Evolutionary conservation across 2,113 vertebrate species (phyloP).

Genomic region (Serinus canaria): DNA sequence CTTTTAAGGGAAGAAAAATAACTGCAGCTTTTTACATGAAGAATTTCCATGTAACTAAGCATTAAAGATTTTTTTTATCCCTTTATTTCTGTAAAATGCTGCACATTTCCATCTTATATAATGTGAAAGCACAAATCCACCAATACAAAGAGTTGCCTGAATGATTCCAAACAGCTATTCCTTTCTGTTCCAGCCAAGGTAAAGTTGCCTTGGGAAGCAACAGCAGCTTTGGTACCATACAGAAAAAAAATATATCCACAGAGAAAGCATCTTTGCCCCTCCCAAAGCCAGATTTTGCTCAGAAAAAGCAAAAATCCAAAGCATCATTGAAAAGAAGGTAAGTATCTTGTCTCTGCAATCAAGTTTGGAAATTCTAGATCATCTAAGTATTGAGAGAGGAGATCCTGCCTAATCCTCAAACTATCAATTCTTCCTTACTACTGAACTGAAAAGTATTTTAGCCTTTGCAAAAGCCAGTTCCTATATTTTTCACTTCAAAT

Average conservation of each 20-base stretch:
- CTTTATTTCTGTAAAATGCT: not conserved
- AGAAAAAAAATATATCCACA: not conserved
- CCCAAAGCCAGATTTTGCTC: not conserved
- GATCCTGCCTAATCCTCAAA: not conserved
- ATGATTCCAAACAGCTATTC: not conserved
- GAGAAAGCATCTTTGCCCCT: not conserved
- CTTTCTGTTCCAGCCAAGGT: not conserved
- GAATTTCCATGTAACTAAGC: not conserved
- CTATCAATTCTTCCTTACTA: not conserved
- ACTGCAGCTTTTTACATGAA: fast-evolving
- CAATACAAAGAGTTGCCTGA: not conserved
- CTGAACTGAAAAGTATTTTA: not conserved
- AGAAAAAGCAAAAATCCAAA: not conserved
- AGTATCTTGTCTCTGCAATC: not conserved
- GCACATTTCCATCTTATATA: not conserved
- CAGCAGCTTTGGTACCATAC: not conserved
- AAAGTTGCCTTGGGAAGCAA: not conserved
- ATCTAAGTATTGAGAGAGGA: not conserved
- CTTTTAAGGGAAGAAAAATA: not conserved
- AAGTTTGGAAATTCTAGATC: not conserved
- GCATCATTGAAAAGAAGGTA: not conserved
- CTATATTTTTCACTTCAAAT: not conserved
- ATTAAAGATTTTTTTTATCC: not conserved
- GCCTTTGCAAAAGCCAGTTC: not conserved
- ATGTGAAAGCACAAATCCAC: not conserved